A percentile compares a stretch with the other conserved stretches of the same genome.
Evolutionary conservation across 2,797 vertebrate genomes (phyloP).

Genomic region (Eurystomus glaucurus): DNA sequence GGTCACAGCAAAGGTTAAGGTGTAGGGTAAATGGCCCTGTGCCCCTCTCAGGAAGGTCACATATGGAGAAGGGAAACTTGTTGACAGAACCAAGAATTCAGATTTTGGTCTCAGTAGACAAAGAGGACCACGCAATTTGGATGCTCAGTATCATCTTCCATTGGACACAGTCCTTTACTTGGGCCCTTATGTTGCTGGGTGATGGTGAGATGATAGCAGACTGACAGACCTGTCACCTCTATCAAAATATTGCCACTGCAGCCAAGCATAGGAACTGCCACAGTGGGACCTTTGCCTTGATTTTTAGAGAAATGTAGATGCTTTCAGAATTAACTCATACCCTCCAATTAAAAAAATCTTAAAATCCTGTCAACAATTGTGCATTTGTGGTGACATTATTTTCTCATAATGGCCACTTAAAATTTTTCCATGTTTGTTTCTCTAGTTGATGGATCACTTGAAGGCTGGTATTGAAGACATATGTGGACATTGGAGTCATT

Average conservation of each 20-base stretch:
- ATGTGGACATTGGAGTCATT: constrained; percentile 97
- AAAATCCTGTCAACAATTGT: neutral
- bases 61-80: neutral
- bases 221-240: neutral
- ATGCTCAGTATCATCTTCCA: neutral
- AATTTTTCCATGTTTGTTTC: constrained; percentile 21
- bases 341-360: neutral
- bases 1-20: neutral
- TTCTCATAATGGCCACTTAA: neutral
- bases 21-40: neutral
- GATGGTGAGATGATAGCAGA: neutral
- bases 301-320: neutral
- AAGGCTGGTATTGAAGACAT: constrained; percentile 94
- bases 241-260: neutral
- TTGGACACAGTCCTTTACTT: neutral
- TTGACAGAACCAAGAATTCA: neutral
- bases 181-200: neutral
- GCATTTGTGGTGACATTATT: neutral
- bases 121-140: neutral
- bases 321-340: neutral
- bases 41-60: neutral
- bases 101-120: neutral
- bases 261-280: neutral
- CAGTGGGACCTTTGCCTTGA: neutral
- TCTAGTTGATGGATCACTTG: constrained; percentile 95